phyloP scores from a whole-genome alignment of 1,140 invertebrate species.

The Sycophila sp. region DNA sequence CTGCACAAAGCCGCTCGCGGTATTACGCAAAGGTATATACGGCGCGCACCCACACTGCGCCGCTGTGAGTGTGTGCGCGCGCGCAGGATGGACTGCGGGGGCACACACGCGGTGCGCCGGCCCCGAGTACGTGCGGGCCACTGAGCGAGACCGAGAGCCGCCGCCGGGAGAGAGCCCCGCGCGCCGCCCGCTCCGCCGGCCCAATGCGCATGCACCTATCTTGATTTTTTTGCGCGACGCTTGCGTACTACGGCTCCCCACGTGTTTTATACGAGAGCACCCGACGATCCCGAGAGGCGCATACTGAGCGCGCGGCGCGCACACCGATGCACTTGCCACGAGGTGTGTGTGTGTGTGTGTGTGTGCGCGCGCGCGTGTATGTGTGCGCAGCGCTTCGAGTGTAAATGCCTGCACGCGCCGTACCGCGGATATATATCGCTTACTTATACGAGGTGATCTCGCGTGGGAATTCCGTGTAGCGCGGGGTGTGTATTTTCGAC shows the following conservation, averaged over 20 bases:
- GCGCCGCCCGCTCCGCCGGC: neutral
- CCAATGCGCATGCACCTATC: slow-evolving; percentile 26
- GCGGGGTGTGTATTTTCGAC: no score
- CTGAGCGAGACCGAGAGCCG: neutral
- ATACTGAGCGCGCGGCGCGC: no score
- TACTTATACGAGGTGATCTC: no score
- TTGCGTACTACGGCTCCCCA: slow-evolving; percentile 36
- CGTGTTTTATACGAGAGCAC: slow-evolving; percentile 28
- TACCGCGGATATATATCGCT: no score
- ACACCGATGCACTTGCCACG: no score
- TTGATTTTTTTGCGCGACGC: slow-evolving; percentile 34
- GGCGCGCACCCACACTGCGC: no score
- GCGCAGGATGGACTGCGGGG: neutral
- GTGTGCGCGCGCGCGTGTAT: neutral
- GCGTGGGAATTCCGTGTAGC: no score
- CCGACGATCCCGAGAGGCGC: no score
- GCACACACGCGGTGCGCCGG: neutral
- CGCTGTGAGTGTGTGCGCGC: neutral
- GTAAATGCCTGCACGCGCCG: no score
- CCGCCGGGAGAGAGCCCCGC: neutral
- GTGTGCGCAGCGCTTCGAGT: neutral
- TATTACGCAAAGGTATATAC: no score
- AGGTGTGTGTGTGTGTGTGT: neutral
- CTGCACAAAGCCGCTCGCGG: no score
- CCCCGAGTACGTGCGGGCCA: neutral